These are phyloP conservation scores for Cosmia trapezina DNA, from an alignment of 2,888 invertebrate species.

Conservation along the genomic window DNA sequence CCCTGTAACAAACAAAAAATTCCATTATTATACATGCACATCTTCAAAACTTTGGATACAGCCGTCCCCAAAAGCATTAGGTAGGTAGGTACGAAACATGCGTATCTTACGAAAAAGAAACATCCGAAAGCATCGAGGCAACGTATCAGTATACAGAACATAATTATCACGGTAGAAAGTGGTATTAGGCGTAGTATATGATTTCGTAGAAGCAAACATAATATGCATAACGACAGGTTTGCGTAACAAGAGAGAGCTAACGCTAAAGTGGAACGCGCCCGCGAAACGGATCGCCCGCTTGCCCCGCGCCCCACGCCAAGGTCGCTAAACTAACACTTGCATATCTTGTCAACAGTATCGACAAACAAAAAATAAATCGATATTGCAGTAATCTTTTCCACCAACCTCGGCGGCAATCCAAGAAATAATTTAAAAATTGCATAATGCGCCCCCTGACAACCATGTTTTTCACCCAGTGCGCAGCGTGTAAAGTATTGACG, in stretches of 20 bases:
- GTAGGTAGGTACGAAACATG: slow-evolving; percentile 1
- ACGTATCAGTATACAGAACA: slow-evolving; percentile 63
- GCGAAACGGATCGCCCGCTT: slow-evolving; percentile 82
- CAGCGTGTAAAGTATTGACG: slow-evolving; percentile 12
- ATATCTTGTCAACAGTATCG: slow-evolving; percentile 62
- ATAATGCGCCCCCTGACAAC: slow-evolving; percentile 29
- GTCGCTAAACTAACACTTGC: slow-evolving; percentile 71
- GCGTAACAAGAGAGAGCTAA: slow-evolving; percentile 90
- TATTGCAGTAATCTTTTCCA: slow-evolving; percentile 64
- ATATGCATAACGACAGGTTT: slow-evolving; percentile 89
- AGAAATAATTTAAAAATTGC: slow-evolving; percentile 34
- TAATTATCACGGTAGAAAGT: slow-evolving; percentile 83
- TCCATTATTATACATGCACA: slow-evolving; percentile 12
- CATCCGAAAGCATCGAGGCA: slow-evolving; percentile 25
- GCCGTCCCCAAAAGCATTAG: slow-evolving; percentile 22
- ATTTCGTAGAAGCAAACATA: slow-evolving; percentile 86
- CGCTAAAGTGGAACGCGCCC: slow-evolving; percentile 87
- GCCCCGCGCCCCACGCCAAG: slow-evolving; percentile 81
- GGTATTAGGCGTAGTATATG: slow-evolving; percentile 81
- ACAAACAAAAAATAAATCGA: slow-evolving; percentile 60
- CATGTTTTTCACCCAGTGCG: slow-evolving; percentile 5
- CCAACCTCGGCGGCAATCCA: slow-evolving; percentile 46
- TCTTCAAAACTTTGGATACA: neutral
- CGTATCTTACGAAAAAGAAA: slow-evolving; percentile 7
- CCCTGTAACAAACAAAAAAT: slow-evolving; percentile 84